Evolutionary conservation across 2,797 vertebrate species (phyloP), one percentile per base, ranked within the genome.

Genomic region (Cyprinella venusta): DNA sequence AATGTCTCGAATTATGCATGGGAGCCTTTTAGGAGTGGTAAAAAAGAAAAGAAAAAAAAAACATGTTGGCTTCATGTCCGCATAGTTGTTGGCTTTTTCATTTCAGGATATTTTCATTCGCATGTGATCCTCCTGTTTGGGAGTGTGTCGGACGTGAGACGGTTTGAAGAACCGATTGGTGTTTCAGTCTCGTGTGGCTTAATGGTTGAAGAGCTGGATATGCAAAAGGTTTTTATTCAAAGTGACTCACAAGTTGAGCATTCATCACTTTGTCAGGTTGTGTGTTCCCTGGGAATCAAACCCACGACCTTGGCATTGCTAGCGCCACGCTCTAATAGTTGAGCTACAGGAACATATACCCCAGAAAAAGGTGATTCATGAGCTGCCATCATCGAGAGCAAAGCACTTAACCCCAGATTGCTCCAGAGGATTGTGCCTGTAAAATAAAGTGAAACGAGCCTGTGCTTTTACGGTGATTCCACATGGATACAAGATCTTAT

Each of bases 91-190:
- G 70, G 54, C 48, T 81, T 81, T 82, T 76, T 63, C 21, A 33
- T 61, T 61, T 76, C 13, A 69, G 64, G 82, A 84, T 87, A 85
- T 88, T 89, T 89, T 88, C 81, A 82, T 89, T 85, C 83, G 74
- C 77, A 80, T 78, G 36, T 68, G 50, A 86, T 72, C 81, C 80
- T 83, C 65, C 64, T 86, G 86, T 81, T 83, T 81, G 69, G 36
- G 70, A 80, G 50, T 75, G 79, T 54, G 38, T 45, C 61, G 59
- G 76, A 86, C 67, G 33, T 24, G 52, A 85, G 56, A 71, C 52
- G 24, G 72, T 63, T 61, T 38, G 75, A 74, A 70, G 42, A 83
- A 40, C n/a, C 45, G 71, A 68, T 56, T 71, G 56, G 38, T 10
- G 65, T 82, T 65, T 70, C 52, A 71, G 45, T 84, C 74, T 63